Base-by-base conservation (phyloP, 2,888 invertebrate genomes). In the Dyspetes luteomarginatus region DNA sequence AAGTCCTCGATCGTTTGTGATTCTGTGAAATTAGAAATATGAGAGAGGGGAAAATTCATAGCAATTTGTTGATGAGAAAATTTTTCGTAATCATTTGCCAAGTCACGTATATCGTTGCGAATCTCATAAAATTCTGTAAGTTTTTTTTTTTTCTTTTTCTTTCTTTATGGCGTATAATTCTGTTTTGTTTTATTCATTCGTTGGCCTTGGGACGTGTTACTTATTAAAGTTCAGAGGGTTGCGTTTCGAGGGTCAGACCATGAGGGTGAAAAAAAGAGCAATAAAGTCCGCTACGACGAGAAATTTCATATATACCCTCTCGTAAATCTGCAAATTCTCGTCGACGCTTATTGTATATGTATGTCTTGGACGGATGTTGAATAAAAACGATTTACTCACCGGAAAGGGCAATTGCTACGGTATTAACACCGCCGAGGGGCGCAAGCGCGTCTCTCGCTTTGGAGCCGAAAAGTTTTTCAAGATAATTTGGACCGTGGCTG, bases 1-100 rank as follows among this genome's bases (percentile, higher is more conserved):
- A 98, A 98, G 92, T 98, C 98, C 92, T 98, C 98, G 91, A 98
- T 97, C 30, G 98, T 98, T 93, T 98, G 98, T 22, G 98, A 98
- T 93, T 98, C 98, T 97, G 94, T 84, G 88, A 90, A 72, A 56
- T 17, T 4, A 22, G 41, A 7, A 55, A 36, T 26, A 36, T 43
- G 2, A 58, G 45, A n/a, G 24, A 52, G 7, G n/a, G 17, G 9
- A 36, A 7, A 5, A 4, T 30, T 5, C 43, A 5, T 1, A 17
- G 2, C 48, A n/a, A 15, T 48, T 15, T 48, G 2, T 17, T 48
- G 48, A 4, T 48, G 19, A n/a, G 17, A 19, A 7, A 28, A 19
- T 9, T n/a, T 30, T 30, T 12, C 1, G 30, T 24, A 19, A 50
- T 4, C 15, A 24, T 30, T 50, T 3, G 9, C 12, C 15, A 15